Conservation (phyloP, 2,797 vertebrate genomes). For the Xiphophorus birchmanni region DNA sequence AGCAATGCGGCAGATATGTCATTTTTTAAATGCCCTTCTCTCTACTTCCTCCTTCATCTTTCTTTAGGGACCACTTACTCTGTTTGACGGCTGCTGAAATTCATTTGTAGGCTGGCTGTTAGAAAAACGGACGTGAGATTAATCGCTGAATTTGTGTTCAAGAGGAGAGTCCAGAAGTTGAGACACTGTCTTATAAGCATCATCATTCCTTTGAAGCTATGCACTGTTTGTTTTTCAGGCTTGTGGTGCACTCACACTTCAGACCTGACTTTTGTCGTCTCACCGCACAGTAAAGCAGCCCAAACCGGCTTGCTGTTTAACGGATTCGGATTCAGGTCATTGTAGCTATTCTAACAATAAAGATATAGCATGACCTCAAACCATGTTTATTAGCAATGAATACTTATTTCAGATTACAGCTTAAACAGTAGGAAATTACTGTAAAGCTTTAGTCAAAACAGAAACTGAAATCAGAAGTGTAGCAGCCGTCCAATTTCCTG, state of each 20-base stretch:
- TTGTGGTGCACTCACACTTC: background rate
- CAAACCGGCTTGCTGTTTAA: background rate
- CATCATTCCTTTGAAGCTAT: background rate
- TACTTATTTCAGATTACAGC: too few species aligned
- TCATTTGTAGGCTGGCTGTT: slow-evolving; percentile 46
- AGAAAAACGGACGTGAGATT: slow-evolving; percentile 46
- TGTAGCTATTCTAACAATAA: too few species aligned
- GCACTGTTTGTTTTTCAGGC: background rate
- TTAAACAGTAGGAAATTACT: too few species aligned
- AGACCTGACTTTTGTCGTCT: background rate
- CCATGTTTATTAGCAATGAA: too few species aligned
- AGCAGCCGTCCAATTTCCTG: too few species aligned
- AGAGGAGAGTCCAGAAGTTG: slow-evolving; percentile 19
- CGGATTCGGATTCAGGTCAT: background rate
- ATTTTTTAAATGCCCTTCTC: slow-evolving; percentile 26
- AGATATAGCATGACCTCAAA: too few species aligned
- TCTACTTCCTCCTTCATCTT: slow-evolving; percentile 35
- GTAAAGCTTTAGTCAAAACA: too few species aligned
- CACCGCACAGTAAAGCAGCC: too few species aligned
- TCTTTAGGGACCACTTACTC: slow-evolving; percentile 33
- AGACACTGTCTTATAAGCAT: background rate
- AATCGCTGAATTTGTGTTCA: slow-evolving; percentile 36
- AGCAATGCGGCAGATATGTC: slow-evolving; percentile 58
- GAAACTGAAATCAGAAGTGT: too few species aligned
- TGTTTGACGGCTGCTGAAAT: slow-evolving; percentile 34